Percentiles rank a stretch among this genome's conserved stretches.
Conservation (phyloP, 2,797 vertebrate genomes). For the Coreius guichenoti region DNA sequence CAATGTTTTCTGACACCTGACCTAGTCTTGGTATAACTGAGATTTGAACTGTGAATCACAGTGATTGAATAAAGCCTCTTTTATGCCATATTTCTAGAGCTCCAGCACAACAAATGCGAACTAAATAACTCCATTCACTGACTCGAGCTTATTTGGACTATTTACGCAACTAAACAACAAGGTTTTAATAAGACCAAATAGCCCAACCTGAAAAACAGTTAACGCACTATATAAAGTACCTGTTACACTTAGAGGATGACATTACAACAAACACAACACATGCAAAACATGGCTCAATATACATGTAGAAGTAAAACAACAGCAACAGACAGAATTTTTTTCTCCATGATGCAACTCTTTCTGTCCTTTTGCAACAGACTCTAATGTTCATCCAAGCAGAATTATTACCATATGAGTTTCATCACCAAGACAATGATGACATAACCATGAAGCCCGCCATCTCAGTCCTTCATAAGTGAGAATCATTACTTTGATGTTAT, state of each 20-base stretch:
- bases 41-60: neutral
- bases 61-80: conserved; percentile 3
- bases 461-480: conserved; percentile 25
- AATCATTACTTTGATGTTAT: conserved; percentile 49
- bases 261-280: conserved; percentile 35
- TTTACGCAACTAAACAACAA: neutral
- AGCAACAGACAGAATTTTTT: conserved; percentile 15
- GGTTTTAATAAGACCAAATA: neutral
- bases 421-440: conserved; percentile 44
- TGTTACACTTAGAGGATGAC: neutral
- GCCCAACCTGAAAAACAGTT: neutral
- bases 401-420: conserved; percentile 48
- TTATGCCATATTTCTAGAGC: neutral
- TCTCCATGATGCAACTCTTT: conserved; percentile 56
- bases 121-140: neutral
- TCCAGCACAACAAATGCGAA: conserved; percentile 1
- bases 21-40: neutral
- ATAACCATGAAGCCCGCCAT: conserved; percentile 29
- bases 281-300: conserved; percentile 14
- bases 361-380: conserved; percentile 45
- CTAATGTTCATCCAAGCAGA: conserved; percentile 49
- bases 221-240: neutral
- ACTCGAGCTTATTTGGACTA: neutral
- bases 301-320: neutral
- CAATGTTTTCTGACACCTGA: neutral